These are phyloP conservation scores for Oscheius sp. DNA, from an alignment of 2,888 invertebrate species.

Conservation along the genomic window DNA sequence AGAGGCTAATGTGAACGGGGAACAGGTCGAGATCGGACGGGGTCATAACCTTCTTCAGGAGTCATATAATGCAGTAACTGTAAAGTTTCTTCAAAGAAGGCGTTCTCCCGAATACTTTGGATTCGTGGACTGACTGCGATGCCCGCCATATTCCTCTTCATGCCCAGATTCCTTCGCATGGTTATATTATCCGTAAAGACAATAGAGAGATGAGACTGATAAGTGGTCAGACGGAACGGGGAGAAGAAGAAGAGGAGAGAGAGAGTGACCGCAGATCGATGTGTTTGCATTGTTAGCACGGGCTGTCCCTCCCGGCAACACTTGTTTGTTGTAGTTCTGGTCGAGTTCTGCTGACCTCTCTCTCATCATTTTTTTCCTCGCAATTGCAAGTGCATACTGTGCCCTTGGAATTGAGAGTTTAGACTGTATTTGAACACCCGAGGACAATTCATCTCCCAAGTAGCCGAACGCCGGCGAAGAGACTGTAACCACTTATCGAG, in stretches of 20 bases:
- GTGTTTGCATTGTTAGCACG: conserved; percentile 33
- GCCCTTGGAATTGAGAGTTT: conserved; percentile 8
- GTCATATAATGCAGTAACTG: too few relatives aligned
- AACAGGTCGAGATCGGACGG: conserved; percentile 13
- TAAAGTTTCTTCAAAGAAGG: too few relatives aligned
- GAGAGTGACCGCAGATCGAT: conserved; percentile 32
- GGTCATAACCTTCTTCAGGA: too few relatives aligned
- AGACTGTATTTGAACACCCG: not conserved
- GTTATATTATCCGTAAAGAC: not conserved
- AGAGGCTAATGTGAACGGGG: conserved; percentile 12
- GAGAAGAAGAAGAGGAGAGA: conserved; percentile 14
- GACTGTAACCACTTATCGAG: too few relatives aligned
- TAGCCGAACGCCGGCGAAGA: too few relatives aligned
- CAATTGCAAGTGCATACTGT: not conserved
- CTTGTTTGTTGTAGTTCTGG: conserved; percentile 27
- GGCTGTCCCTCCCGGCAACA: conserved; percentile 27
- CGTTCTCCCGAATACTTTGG: too few relatives aligned
- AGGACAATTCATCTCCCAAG: too few relatives aligned
- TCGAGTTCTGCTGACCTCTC: not conserved
- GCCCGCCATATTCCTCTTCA: too few relatives aligned
- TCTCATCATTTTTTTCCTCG: too few relatives aligned
- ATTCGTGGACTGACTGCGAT: too few relatives aligned
- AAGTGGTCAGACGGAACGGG: conserved; percentile 7
- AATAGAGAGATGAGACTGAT: not conserved
- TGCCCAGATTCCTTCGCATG: not conserved